Evolutionary conservation across 2,888 invertebrate genomes (phyloP).

Genomic region (Stenoptilia bipunctidactyla): DNA sequence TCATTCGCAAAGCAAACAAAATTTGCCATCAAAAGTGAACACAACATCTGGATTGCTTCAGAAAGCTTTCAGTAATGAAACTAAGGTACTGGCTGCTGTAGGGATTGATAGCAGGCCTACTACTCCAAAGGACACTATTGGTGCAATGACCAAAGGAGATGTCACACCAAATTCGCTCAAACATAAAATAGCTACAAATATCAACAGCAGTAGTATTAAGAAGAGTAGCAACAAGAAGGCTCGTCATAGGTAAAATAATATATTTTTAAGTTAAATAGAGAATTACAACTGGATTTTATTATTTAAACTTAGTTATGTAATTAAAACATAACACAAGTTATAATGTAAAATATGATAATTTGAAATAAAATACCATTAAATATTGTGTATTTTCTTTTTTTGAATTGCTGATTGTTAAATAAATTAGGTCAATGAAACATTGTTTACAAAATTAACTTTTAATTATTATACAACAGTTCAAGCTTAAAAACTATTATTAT

Average conservation of each 20-base stretch:
- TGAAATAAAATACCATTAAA: too few relatives aligned
- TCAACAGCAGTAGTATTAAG: conserved; percentile 71
- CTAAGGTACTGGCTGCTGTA: conserved; percentile 48
- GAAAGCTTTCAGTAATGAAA: conserved; percentile 51
- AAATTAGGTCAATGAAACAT: too few relatives aligned
- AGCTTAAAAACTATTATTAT: neutral
- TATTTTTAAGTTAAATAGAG: too few relatives aligned
- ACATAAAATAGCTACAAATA: conserved; percentile 59
- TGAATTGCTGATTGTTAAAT: neutral
- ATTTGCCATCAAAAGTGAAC: conserved; percentile 50
- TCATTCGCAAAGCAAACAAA: conserved; percentile 47
- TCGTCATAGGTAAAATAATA: conserved; percentile 76
- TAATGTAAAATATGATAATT: too few relatives aligned
- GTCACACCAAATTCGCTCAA: conserved; percentile 56
- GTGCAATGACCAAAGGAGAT: conserved; percentile 43
- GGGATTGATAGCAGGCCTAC: conserved; percentile 57
- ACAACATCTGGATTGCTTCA: conserved; percentile 49
- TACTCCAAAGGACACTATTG: conserved; percentile 54
- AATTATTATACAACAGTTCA: too few relatives aligned
- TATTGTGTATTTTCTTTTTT: too few relatives aligned
- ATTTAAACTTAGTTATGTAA: too few relatives aligned
- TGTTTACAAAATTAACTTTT: too few relatives aligned
- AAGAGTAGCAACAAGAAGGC: conserved; percentile 87
- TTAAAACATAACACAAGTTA: too few relatives aligned
- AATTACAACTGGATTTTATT: too few relatives aligned